phyloP scores from a whole-genome alignment of 2,113 vertebrate genomes.

The Poeciliopsis turrubarensis region DNA sequence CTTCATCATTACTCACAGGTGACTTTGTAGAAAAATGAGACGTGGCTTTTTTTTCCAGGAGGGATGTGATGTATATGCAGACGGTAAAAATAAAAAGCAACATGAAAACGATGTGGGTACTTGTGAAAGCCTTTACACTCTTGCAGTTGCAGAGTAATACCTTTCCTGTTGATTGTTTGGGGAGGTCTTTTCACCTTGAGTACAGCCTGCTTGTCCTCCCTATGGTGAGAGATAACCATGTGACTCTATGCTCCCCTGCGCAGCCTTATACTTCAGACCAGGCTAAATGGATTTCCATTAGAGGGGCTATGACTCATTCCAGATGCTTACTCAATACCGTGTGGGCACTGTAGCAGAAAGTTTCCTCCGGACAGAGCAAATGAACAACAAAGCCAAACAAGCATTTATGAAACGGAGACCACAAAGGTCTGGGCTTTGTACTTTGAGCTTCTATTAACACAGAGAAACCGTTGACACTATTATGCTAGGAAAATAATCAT shows the following conservation, averaged over 20 bases:
- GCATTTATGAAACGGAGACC: constrained; percentile 10
- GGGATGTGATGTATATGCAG: not conserved
- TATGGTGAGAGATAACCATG: constrained; percentile 49
- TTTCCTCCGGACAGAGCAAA: constrained; percentile 58
- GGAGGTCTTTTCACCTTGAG: constrained; percentile 51
- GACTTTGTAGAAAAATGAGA: constrained; percentile 6
- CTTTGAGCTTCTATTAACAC: constrained; percentile 4
- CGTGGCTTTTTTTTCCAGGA: not conserved
- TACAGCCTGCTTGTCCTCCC: constrained; percentile 41
- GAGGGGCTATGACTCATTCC: constrained; percentile 74
- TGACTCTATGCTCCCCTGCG: constrained; percentile 65
- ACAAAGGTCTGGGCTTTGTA: not conserved
- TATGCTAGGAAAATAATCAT: not conserved
- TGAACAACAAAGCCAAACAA: constrained; percentile 43
- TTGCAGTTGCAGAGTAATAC: constrained; percentile 4
- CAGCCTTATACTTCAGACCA: constrained; percentile 62
- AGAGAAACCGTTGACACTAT: not conserved
- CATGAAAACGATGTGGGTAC: constrained; percentile 8
- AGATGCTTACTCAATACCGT: constrained; percentile 76
- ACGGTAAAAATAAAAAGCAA: constrained; percentile 1
- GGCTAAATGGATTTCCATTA: constrained; percentile 78
- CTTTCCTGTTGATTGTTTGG: constrained; percentile 16
- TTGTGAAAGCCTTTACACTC: not conserved
- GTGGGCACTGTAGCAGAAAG: constrained; percentile 68
- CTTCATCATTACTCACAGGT: constrained; percentile 2